Percentiles rank a stretch among this genome's conserved stretches.
These are phyloP conservation scores for Trichogramma dendrolimi DNA, from an alignment of 2,888 invertebrate species.

Conservation along the genomic window DNA sequence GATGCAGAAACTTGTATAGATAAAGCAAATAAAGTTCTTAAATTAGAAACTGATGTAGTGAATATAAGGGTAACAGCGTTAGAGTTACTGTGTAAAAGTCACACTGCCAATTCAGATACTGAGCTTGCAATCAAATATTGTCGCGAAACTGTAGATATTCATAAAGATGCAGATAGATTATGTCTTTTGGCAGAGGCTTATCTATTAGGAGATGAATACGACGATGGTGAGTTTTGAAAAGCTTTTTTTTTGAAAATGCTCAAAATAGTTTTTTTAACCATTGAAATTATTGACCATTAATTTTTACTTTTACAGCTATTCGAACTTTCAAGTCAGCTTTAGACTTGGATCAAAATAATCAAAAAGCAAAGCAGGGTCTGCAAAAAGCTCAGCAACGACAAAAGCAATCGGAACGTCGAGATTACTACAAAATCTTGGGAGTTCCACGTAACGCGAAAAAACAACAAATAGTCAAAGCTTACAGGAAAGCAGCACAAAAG, in stretches of 20 bases:
- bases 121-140: constrained; percentile 74
- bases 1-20: constrained; percentile 67
- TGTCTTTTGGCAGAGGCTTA: constrained; percentile 93
- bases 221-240: constrained; percentile 63
- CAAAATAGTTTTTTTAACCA: neutral
- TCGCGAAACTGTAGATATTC: constrained; percentile 71
- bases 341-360: constrained; percentile 72
- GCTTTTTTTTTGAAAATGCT: neutral
- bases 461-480: constrained; percentile 91
- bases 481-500: constrained; percentile 92
- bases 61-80: constrained; percentile 73
- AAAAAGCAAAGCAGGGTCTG: constrained; percentile 84
- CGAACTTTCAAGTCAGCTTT: constrained; percentile 81
- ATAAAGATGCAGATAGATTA: constrained; percentile 70
- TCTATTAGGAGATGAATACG: constrained; percentile 82
- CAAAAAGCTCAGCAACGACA: constrained; percentile 84
- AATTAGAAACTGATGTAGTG: constrained; percentile 66
- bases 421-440: constrained; percentile 95
- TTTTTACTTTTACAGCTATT: constrained; percentile 62
- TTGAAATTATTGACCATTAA: neutral
- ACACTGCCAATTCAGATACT: constrained; percentile 66
- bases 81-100: constrained; percentile 77
- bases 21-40: constrained; percentile 64
- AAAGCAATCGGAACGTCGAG: constrained; percentile 86
- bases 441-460: constrained; percentile 88